Conservation (phyloP, 2,888 invertebrate species). For the Microctonus aethiopoides region DNA sequence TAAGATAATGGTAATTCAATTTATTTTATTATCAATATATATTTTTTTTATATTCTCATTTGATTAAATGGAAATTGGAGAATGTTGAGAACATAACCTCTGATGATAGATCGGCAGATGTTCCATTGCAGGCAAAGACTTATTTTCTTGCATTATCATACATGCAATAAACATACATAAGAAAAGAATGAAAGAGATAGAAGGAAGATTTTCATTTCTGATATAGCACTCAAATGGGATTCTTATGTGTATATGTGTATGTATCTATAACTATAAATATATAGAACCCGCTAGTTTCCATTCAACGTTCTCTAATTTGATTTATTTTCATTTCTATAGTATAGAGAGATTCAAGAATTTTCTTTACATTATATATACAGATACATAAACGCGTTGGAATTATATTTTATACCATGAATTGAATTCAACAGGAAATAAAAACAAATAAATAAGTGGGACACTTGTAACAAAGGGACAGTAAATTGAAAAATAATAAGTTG, state of each 20-base stretch:
- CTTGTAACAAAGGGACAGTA: background rate
- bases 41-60: no score
- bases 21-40: no score
- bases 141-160: background rate
- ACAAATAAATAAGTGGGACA: background rate
- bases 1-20: no score
- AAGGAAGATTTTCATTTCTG: constrained; percentile 44
- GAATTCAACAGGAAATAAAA: background rate
- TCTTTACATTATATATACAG: background rate
- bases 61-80: constrained; percentile 6
- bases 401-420: background rate
- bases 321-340: constrained; percentile 27
- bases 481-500: background rate
- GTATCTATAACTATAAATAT: no score
- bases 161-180: background rate
- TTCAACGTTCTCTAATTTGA: constrained; percentile 33
- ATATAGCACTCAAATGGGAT: constrained; percentile 36
- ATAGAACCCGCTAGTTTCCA: constrained; percentile 27
- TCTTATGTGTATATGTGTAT: no score
- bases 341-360: no score
- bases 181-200: background rate
- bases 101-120: constrained; percentile 43
- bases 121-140: constrained; percentile 32
- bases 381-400: background rate
- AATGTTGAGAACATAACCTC: constrained; percentile 6